Base-by-base conservation (phyloP, 1,140 invertebrate genomes). In the Hyles vespertilio region DNA sequence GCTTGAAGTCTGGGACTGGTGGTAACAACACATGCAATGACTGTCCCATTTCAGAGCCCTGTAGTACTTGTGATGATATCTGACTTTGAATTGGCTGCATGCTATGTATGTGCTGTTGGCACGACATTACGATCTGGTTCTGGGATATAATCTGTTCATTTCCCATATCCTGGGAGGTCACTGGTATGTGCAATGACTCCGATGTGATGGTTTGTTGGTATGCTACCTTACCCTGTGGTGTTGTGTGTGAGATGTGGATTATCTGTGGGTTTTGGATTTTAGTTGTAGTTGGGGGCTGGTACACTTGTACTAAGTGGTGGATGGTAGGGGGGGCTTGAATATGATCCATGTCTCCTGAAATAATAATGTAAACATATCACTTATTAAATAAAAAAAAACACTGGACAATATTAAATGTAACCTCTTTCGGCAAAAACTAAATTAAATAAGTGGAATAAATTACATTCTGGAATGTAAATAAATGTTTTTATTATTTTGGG, bases 271-370 rank as follows among this genome's bases (percentile, higher is more conserved):
- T 72, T 10, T 68, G 59, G 8, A 72, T 61, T 33, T 75, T 75
- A 0, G 61, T 72, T 3, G 77, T 68, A 7, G 70, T 66, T 5
- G 77, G 65, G 0, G 77, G 74, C 48, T 81, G 77, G 36, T 84
- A 87, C 0, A 87, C 78, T 71, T 84, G 84, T 0, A 87, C 80
- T 8, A 87, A 70, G 43, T 81, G 81, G 0, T 81, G 81, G 46
- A 83, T 77, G 33, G 67, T 65, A 5, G 69, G 66, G 5, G 64
- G 51, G 3, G 62, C 53, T 62, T 84, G 79, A 32, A 85, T 69
- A 61, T 79, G 79, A 12, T 84, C 81, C 81, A 85, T 87, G 59
- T 48, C 71, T 55, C 22, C 51, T 5, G 32, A 5, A 51, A 44
- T 7, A 4, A 3, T 33, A 10, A 52, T 7, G 34, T 12, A 50